phyloP scores from a whole-genome alignment of 64 coral and sea anemone species.

The Pocillopora damicornis region DNA sequence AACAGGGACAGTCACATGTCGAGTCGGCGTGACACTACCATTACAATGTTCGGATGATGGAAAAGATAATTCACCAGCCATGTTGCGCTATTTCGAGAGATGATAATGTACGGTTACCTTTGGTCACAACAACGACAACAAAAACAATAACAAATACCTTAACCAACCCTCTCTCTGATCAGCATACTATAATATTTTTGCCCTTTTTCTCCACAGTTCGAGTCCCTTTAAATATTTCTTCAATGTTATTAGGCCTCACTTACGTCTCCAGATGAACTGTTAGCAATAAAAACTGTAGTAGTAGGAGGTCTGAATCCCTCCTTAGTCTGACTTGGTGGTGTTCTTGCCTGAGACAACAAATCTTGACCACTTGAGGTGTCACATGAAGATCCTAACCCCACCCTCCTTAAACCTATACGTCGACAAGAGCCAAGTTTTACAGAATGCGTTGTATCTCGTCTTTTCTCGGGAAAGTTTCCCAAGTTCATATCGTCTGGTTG shows the following conservation, averaged over 20 bases:
- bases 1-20: constrained; percentile 52
- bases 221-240: too few species aligned
- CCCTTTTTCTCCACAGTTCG: too few species aligned
- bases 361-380: not conserved
- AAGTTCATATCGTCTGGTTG: not conserved
- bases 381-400: not conserved
- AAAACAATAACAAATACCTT: not conserved
- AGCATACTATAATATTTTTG: too few species aligned
- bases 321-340: not conserved
- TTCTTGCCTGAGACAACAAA: not conserved
- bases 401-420: not conserved
- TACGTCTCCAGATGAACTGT: not conserved
- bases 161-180: not conserved
- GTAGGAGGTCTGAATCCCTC: not conserved
- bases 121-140: not conserved
- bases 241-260: not conserved
- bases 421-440: not conserved
- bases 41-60: constrained; percentile 57
- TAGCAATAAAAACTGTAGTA: not conserved
- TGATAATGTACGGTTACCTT: too few species aligned
- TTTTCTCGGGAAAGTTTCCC: not conserved
- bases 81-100: constrained; percentile 2
- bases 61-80: constrained; percentile 49
- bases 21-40: constrained; percentile 45
- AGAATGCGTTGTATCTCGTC: not conserved